Evolutionary conservation across 2,888 invertebrate species (phyloP), one percentile per base, ranked within the genome.

Genomic region (Lysandra coridon): DNA sequence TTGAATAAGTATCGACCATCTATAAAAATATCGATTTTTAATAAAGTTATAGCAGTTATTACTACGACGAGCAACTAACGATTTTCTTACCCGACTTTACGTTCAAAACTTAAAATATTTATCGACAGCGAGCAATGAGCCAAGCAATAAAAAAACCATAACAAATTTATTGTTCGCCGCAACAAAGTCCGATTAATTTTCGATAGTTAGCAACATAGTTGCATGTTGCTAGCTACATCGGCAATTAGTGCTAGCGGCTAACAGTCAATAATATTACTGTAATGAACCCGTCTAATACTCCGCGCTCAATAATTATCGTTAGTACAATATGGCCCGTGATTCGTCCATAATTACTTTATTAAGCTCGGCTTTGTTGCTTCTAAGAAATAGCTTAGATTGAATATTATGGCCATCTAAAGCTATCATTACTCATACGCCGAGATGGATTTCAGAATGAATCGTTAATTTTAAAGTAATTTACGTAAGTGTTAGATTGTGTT

Each of bases 281-380:
- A 69, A 69, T 33, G 69, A 37, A 14, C 33, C 69, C 33, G 69
- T 1, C 69, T 37, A 53, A 57, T 33, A 57, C 30, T 12, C 53
- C 33, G 30, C 30, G 57, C 76, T 53, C 14, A 23, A 53, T 57
- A 14, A 76, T 76, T 76, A 76, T 30, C 23, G 57, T 57, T 53
- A 53, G 33, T 76, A 57, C 76, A 33, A 69, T 69, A 69, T 69
- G 14, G 30, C 76, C 57, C 17, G 57, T 57, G 33, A 57, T 76
- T 33, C 57, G 53, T 17, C 76, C 33, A 6, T 76, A 76, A 76
- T 76, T 14, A 76, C 57, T 76, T 76, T 76, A 76, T 76, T 76
- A 57, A 14, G 76, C 17, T 30, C 14, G 14, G 57, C 33, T 33
- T 57, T 57, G 53, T 57, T 33, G 76, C 53, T 76, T 76, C 76